Evolutionary conservation across 1,140 invertebrate species (phyloP), one percentile per base, ranked within the genome.

Genomic region (Drosophila novamexicana): DNA sequence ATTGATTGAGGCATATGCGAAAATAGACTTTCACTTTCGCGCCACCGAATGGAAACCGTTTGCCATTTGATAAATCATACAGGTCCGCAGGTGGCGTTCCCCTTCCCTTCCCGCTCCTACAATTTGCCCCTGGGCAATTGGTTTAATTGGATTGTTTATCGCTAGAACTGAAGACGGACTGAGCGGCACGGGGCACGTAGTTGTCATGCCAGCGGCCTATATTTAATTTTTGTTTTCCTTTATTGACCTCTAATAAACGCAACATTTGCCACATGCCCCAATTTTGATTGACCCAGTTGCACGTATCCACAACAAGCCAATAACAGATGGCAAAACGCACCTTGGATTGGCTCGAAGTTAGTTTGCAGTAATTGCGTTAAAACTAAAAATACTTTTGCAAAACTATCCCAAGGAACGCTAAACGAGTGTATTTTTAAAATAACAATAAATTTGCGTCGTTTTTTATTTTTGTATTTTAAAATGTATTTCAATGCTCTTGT

Each of bases 101-200:
- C 22, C 22, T 29, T 5, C 22, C 22, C 22, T 29, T 5, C 22
- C 29, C 12, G 54, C 29, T 37, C 50, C n/a, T 75, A 77, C 9
- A 36, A n/a, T 42, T 14, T 75, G 83, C 79, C 83, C 83, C 83
- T 89, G 83, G 37, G 58, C 69, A 88, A 75, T 88, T 88, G 79
- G 75, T 89, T 88, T 88, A 89, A 88, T 83, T 89, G 73, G 77
- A 83, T 88, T 88, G 84, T 89, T 89, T 88, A 88, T 88, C 42
- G 63, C 5, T 29, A 40, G 6, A 63, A 64, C 44, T 16, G 44
- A 58, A 22, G 36, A 14, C 8, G 47, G 39, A 65, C 22, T 2
- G 22, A 29, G 22, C 0, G 49, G 8, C 53, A 37, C 45, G 34
- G 72, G 50, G 53, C 84, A 22, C 2, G 2, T 22, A 1, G 54